Percentiles rank a stretch among this genome's conserved stretches.
These are phyloP conservation scores for Escarpia spicata DNA, from an alignment of 2,888 invertebrate genomes.

Conservation along the genomic window DNA sequence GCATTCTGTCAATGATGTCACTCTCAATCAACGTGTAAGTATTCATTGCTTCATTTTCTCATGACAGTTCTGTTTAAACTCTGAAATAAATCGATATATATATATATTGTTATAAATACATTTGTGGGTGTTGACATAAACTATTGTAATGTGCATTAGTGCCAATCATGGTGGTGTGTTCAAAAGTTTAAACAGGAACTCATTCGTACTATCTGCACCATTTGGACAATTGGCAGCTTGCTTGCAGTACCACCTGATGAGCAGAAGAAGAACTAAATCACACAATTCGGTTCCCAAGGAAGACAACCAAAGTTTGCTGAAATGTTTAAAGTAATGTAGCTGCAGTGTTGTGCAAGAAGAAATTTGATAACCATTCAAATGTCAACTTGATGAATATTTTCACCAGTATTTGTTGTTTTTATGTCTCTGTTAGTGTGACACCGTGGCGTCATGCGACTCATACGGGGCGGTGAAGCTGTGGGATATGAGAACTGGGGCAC, in stretches of 20 bases:
- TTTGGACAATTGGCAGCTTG: too few species aligned
- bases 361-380: too few species aligned
- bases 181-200: too few species aligned
- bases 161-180: neutral
- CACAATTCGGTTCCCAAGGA: too few species aligned
- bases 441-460: constrained; percentile 64
- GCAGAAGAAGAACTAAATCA: too few species aligned
- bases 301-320: too few species aligned
- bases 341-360: too few species aligned
- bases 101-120: neutral
- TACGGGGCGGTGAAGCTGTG: constrained; percentile 64
- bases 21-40: constrained; percentile 62
- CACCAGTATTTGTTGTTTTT: neutral
- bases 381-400: neutral
- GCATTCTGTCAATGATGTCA: constrained; percentile 63
- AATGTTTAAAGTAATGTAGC: too few species aligned
- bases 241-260: too few species aligned
- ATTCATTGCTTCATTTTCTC: neutral
- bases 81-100: neutral
- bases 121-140: neutral
- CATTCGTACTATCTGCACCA: too few species aligned
- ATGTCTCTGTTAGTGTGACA: constrained; percentile 57
- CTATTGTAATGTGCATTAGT: neutral
- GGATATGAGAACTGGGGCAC: constrained; percentile 63
- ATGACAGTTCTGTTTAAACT: neutral